Evolutionary conservation across 2,888 invertebrate species (phyloP), one percentile per base, ranked within the genome.

Genomic region (Slavum lentiscoides): DNA sequence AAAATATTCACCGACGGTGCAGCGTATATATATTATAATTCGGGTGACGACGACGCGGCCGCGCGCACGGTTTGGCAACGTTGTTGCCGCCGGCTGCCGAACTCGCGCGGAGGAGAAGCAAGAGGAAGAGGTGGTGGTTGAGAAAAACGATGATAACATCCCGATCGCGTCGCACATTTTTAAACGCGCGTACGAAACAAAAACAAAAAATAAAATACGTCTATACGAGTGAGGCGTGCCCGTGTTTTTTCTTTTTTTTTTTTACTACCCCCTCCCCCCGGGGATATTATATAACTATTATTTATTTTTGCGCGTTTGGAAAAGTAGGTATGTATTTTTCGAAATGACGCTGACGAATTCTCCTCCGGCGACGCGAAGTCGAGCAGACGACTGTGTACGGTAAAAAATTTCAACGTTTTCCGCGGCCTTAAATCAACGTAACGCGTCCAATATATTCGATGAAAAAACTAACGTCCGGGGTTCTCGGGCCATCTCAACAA

Each of bases 111-210:
- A 59, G 55, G 69, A 49, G 62, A 21, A 66, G 74, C 43, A 58
- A 58, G 62, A 23, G 43, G 59, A 49, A 70, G 53, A 64, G 72
- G 70, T 55, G 72, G 70, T 55, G 64, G 64, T 80, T 64, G 72
- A 72, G 80, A 64, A 80, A 80, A 80, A 80, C 55, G 70, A 58
- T 70, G 70, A 80, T 80, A 80, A 80, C 69, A 70, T 77, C 77
- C 77, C 77, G 62, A 70, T 77, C 64, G 80, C n/a, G 58, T 23
- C 1, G 30, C 30, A 66, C 62, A 69, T 61, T 69, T 68, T 68
- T 49, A 21, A 37, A 68, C 68, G 68, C n/a, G 30, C 17, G 21
- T 53, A 39, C 64, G 23, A 30, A 58, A 72, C 64, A 53, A 55
- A 72, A 62, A 76, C 49, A 39, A 39, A 39, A 39, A 64, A n/a